Evolutionary conservation across 1,140 invertebrate species (phyloP).

Genomic region (Agraylea sexmaculata): DNA sequence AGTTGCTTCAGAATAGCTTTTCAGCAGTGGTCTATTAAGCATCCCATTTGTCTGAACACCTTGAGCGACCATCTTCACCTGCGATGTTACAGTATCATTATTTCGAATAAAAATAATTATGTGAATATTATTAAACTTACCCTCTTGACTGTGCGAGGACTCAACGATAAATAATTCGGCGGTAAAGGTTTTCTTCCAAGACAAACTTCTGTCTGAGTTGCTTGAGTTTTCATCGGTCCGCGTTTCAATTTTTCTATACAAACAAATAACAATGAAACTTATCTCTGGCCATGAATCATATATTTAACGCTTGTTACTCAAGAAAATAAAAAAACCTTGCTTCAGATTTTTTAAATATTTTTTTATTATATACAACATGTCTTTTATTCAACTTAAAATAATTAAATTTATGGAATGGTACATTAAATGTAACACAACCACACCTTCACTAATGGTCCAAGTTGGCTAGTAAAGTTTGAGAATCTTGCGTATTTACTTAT

Average conservation of each 20-base stretch:
- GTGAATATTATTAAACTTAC: slow-evolving; percentile 30
- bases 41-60: slow-evolving; percentile 78
- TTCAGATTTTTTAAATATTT: too few relatives aligned
- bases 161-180: slow-evolving; percentile 62
- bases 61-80: slow-evolving; percentile 80
- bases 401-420: too few relatives aligned
- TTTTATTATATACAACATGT: too few relatives aligned
- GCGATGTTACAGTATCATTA: too few relatives aligned
- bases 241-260: slow-evolving; percentile 70
- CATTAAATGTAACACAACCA: too few relatives aligned
- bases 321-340: too few relatives aligned
- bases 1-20: slow-evolving; percentile 72
- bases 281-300: too few relatives aligned
- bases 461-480: too few relatives aligned
- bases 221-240: slow-evolving; percentile 81
- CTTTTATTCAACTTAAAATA: too few relatives aligned
- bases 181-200: slow-evolving; percentile 53
- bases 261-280: slow-evolving; percentile 17
- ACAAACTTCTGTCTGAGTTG: slow-evolving; percentile 78
- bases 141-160: slow-evolving; percentile 56
- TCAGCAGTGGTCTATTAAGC: slow-evolving; percentile 58
- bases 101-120: slow-evolving; percentile 9
- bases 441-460: too few relatives aligned
- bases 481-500: too few relatives aligned
- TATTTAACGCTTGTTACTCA: too few relatives aligned